Conservation (phyloP, 1,140 invertebrate species). For the Plutomurus gul region DNA sequence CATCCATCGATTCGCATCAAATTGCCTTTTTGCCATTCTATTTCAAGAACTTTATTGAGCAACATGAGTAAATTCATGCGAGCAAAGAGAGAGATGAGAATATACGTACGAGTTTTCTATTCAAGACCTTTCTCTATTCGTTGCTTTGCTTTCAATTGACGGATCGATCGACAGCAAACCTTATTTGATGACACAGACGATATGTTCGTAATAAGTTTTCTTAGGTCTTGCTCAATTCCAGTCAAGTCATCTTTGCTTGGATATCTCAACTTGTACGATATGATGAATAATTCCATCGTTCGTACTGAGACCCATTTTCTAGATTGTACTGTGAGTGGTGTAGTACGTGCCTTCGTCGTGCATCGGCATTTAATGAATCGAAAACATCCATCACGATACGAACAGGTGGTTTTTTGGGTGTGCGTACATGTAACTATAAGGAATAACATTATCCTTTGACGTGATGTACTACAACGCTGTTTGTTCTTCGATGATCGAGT, state of each 20-base stretch:
- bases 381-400: not conserved
- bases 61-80: not conserved
- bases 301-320: not conserved
- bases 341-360: not conserved
- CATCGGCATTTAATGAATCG: not conserved
- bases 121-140: not conserved
- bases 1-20: slow-evolving; percentile 8
- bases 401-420: not conserved
- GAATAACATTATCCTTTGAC: not conserved
- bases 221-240: not conserved
- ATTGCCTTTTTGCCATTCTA: not conserved
- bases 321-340: not conserved
- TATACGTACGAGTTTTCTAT: not conserved
- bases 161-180: slow-evolving; percentile 13
- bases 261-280: not conserved
- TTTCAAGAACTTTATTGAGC: not conserved
- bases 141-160: not conserved
- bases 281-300: slow-evolving; percentile 7
- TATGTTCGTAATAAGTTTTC: not conserved
- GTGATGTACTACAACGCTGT: too few species aligned
- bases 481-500: too few species aligned
- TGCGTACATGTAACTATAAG: not conserved
- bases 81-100: not conserved
- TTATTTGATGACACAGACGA: not conserved
- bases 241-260: not conserved